Conservation (phyloP, 2,113 vertebrate species). For the Mohoua ochrocephala region DNA sequence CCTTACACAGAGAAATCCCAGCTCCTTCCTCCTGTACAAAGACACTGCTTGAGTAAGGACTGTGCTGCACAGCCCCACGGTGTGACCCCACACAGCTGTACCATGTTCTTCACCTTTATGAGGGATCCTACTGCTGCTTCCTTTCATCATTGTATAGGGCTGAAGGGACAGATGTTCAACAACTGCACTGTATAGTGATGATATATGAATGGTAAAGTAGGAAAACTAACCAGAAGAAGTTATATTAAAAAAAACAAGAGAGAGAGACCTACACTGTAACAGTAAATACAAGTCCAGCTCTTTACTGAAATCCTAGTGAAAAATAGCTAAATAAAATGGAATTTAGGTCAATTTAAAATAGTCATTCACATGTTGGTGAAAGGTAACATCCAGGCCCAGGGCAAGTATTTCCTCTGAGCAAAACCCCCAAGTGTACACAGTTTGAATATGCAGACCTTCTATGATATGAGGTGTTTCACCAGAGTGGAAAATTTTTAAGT, state of each 20-base stretch:
- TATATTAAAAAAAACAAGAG: not conserved
- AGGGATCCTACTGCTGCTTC: not conserved
- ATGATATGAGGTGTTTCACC: not conserved
- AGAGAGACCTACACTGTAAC: not conserved
- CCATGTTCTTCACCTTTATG: not conserved
- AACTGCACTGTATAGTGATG: not conserved
- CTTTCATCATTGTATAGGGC: not conserved
- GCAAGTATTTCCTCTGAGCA: not conserved
- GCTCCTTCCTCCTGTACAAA: not conserved
- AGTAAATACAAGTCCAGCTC: not conserved
- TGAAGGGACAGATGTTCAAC: not conserved
- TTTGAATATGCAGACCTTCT: not conserved
- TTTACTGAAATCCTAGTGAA: not conserved
- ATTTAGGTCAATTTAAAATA: not conserved
- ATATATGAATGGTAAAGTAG: rapidly evolving
- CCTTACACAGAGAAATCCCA: not conserved
- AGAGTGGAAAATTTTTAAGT: not conserved
- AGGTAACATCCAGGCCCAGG: not conserved
- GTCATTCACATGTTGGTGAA: not conserved
- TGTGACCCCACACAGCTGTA: not conserved
- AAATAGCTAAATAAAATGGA: not conserved
- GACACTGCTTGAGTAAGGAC: not conserved
- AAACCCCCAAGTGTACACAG: not conserved
- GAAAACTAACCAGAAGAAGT: not conserved
- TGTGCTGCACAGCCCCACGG: not conserved